Evolutionary conservation across 2,797 vertebrate species (phyloP).

Genomic region (Ficedula albicollis): DNA sequence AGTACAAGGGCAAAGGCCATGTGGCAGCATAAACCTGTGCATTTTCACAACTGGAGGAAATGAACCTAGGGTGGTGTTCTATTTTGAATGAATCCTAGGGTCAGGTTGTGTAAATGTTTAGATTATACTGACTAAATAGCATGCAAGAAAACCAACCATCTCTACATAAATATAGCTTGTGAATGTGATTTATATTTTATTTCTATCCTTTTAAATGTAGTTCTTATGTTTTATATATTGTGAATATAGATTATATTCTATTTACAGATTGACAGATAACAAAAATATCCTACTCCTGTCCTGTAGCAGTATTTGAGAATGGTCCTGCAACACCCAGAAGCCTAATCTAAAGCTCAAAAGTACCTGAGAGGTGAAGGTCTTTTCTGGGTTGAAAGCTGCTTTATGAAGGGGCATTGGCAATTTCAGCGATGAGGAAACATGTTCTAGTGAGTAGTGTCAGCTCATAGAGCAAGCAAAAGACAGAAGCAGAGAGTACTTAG

Average conservation of each 20-base stretch:
- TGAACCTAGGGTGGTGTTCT: rapidly evolving
- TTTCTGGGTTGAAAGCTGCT: not conserved
- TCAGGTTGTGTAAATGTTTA: not conserved
- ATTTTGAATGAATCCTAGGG: not conserved
- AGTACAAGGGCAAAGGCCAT: not conserved
- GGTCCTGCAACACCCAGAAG: not conserved
- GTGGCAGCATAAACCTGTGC: not conserved
- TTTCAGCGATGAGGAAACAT: not conserved
- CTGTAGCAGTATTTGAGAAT: not conserved
- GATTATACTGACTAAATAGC: not conserved
- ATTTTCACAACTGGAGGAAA: not conserved
- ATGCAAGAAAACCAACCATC: not conserved
- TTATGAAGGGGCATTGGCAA: not conserved
- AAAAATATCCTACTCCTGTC: not conserved
- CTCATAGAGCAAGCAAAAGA: not conserved
- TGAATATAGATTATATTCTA: not conserved
- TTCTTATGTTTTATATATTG: not conserved
- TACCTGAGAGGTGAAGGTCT: not conserved
- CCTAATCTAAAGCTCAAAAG: not conserved
- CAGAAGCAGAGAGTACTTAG: not conserved
- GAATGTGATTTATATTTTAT: not conserved
- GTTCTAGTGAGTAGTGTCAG: not conserved
- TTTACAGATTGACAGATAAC: not conserved
- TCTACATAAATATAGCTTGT: not conserved
- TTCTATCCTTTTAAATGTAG: not conserved